Evolutionary conservation across 2,888 invertebrate genomes (phyloP), one percentile per base, ranked within the genome.

Genomic region (Orchestes rusci): DNA sequence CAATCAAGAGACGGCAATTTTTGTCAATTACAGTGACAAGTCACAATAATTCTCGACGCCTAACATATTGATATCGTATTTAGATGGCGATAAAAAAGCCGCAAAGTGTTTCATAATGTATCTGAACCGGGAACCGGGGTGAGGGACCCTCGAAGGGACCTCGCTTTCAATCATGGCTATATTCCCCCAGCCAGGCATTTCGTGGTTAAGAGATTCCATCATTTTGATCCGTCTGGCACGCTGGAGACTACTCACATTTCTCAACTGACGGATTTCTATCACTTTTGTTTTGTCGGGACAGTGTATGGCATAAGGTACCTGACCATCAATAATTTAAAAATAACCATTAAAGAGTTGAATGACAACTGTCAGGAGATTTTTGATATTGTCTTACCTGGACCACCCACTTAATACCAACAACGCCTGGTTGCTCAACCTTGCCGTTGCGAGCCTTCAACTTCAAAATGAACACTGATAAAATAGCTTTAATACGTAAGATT

Each of bases 131-230:
- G 53, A 54, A 55, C 56, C 57, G 48, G 48, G 49, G 43, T 46
- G 49, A 43, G 48, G 37, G 42, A 29, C 44, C 44, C 38, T 40
- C 42, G 50, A 37, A 52, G 45, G 52, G 47, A 51, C 54, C 54
- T 54, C 58, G 60, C 65, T 62, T 63, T 69, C 67, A 68, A 69
- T 69, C 68, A 69, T 68, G 68, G 68, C 67, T 69, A 69, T 69
- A 65, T 68, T 59, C 65, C 69, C 69, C 69, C 59, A 65, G 68
- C 58, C 60, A 67, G 65, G 60, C 68, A 64, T 69, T 69, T 65
- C 64, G 67, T 62, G 68, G 68, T 68, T 69, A 68, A 68, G 64
- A 69, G 68, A 69, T 69, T 69, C 69, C 69, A 69, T 69, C 68
- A 68, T 68, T 68, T 63, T 66, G 68, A 68, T 68, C 68, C 66